Conservation (phyloP, 2,113 vertebrate species). For the Entomyzon cyanotis region DNA sequence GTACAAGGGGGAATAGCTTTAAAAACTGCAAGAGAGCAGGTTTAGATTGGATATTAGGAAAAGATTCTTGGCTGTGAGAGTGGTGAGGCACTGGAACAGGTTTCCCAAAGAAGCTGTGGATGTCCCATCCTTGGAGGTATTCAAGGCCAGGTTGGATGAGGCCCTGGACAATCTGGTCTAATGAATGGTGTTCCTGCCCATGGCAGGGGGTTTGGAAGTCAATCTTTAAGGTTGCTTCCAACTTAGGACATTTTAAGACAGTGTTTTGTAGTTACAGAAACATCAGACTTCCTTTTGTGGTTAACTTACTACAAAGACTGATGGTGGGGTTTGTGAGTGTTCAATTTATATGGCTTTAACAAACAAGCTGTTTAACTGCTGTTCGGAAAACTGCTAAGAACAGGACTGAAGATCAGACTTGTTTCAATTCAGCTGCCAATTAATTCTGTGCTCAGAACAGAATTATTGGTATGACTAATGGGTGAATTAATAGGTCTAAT, state of each 20-base stretch:
- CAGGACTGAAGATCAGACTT: neutral
- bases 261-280: neutral
- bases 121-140: neutral
- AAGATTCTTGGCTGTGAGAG: neutral
- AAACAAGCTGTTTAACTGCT: neutral
- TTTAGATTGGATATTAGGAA: neutral
- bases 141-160: neutral
- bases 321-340: neutral
- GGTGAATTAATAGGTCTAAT: neutral
- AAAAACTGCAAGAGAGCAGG: neutral
- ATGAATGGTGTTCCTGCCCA: neutral
- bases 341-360: neutral
- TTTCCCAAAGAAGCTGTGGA: neutral
- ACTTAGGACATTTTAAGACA: neutral
- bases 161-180: neutral
- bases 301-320: neutral
- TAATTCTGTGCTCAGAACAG: neutral
- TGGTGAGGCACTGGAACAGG: neutral
- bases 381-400: neutral
- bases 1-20: neutral
- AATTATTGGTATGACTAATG: neutral
- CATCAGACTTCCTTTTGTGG: neutral
- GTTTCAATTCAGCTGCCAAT: neutral
- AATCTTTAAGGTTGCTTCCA: rapidly evolving
- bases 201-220: rapidly evolving